A percentile compares a stretch with the other conserved stretches of the same genome.
These are phyloP conservation scores for Mesorhabditis sp. DNA, from an alignment of 2,888 invertebrate genomes.

Conservation along the genomic window DNA sequence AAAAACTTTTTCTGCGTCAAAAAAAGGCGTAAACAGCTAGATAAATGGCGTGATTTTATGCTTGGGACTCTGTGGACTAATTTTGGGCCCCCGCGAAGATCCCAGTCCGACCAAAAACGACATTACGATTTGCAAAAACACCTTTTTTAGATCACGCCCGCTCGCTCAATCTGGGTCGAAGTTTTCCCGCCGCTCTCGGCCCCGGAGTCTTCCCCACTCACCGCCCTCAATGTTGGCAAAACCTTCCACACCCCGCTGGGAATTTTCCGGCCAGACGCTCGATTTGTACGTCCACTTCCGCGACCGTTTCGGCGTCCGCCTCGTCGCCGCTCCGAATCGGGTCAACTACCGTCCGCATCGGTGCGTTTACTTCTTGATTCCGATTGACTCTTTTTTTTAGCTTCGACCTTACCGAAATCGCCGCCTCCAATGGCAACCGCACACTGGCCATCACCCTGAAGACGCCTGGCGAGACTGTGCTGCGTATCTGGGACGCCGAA, in stretches of 20 bases:
- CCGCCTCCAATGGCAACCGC: constrained; percentile 30
- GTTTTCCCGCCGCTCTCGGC: constrained; percentile 22
- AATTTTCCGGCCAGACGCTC: constrained; percentile 20
- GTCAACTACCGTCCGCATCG: constrained; percentile 41
- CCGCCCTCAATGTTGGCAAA: constrained; percentile 32
- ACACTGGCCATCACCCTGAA: constrained; percentile 37
- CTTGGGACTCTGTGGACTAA: no score
- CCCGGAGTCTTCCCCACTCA: neutral
- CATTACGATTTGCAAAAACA: neutral
- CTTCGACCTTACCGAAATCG: constrained; percentile 45
- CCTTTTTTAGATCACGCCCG: constrained; percentile 20
- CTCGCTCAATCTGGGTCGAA: constrained; percentile 34
- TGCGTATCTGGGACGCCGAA: constrained; percentile 39
- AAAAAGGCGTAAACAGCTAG: no score
- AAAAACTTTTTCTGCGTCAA: neutral
- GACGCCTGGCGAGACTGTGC: constrained; percentile 43
- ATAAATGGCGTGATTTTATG: no score
- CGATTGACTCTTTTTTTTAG: constrained; percentile 15
- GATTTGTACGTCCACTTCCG: constrained; percentile 30
- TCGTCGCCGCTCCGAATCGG: constrained; percentile 25
- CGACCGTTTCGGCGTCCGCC: constrained; percentile 29
- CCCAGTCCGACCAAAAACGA: neutral
- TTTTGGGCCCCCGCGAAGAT: no score
- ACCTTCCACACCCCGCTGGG: neutral
- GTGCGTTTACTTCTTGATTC: constrained; percentile 7